Evolutionary conservation across 2,888 invertebrate species (phyloP), one percentile per base, ranked within the genome.

Genomic region (Schrankia costaestrigalis): DNA sequence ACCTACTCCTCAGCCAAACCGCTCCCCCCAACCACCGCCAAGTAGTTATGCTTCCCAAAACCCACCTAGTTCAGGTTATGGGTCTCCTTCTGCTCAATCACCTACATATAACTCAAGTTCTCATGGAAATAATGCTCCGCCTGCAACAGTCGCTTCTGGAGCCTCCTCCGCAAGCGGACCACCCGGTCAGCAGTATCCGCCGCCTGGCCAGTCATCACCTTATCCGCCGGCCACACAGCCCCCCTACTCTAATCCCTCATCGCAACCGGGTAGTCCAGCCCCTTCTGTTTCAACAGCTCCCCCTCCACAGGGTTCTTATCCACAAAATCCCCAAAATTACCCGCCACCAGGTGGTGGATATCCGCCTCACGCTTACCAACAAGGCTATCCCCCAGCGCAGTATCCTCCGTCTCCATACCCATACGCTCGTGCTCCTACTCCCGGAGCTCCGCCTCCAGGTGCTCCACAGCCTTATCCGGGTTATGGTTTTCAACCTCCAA

Each of bases 401-500:
- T 78, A 90, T 69, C 91, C 91, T 35, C 90, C 90, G 5, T 85
- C 89, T 3, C 90, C 90, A 0, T 90, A 90, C 43, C 90, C 85
- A 0, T 89, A 90, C 40, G 87, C 90, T 1, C 86, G 90, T 3
- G 89, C 90, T 2, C 91, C 91, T 0, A 90, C 91, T 1, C 90
- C 90, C 2, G 91, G 91, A 1, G 91, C 91, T 3, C 93, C 93
- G 2, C 93, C 93, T 44, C 93, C 92, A 3, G 92, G 92, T 11
- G 93, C 91, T 4, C 91, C 94, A 3, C 93, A 94, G 48, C 92
- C 92, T 40, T 95, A 95, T 68, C 91, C 90, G 4, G 93, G 94
- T 21, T 95, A 94, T 69, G 92, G 93, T 30, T 94, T 94, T 68
- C 94, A 95, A 61, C 95, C 95, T 42, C 93, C 94, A 29, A 90